Percentiles rank a stretch among this genome's conserved stretches.
Conservation (phyloP, 2,888 invertebrate genomes). For the Lycophotia porphyrea region DNA sequence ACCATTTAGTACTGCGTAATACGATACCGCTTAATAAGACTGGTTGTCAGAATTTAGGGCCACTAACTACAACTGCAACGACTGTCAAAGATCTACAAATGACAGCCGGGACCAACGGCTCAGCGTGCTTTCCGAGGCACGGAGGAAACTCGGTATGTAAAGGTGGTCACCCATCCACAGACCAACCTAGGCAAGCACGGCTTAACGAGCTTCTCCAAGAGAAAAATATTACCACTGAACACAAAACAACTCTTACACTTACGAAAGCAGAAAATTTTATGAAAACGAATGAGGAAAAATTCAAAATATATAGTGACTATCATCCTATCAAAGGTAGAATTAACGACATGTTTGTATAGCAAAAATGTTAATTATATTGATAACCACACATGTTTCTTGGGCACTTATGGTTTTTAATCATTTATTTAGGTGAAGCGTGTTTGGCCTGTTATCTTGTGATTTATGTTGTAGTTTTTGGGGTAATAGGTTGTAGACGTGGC, state of each 20-base stretch:
- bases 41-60: neutral
- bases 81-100: too few species aligned
- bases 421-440: neutral
- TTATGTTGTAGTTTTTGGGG: neutral
- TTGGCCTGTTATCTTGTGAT: neutral
- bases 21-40: neutral
- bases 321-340: constrained; percentile 11
- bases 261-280: constrained; percentile 9
- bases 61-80: too few species aligned
- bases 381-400: constrained; percentile 5
- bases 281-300: neutral
- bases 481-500: neutral
- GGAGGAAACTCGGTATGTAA: too few species aligned
- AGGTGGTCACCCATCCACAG: too few species aligned
- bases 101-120: too few species aligned
- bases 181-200: too few species aligned
- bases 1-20: neutral
- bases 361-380: constrained; percentile 20
- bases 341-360: constrained; percentile 7
- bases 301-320: constrained; percentile 19
- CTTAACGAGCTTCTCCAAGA: too few species aligned
- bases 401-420: neutral
- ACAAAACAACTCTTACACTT: neutral
- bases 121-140: too few species aligned
- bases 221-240: neutral